Evolutionary conservation across 2,113 vertebrate genomes (phyloP).

Genomic region (Hemibates koningsi): DNA sequence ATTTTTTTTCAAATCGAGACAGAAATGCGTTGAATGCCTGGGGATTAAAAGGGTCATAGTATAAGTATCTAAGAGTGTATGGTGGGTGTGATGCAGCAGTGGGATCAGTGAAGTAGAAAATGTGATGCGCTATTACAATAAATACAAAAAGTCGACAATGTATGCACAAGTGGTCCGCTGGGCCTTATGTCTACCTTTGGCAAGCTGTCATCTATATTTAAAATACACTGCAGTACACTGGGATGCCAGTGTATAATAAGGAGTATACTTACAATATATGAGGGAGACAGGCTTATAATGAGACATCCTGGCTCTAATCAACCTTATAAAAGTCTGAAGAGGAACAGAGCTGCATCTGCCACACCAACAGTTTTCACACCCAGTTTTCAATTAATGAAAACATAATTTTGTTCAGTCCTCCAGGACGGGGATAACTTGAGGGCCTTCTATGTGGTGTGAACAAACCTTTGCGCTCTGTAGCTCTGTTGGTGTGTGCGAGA

Average conservation of each 20-base stretch:
- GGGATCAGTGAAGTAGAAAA: constrained; percentile 36
- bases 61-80: constrained; percentile 28
- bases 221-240: not conserved
- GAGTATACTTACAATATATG: constrained; percentile 22
- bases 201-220: not conserved
- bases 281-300: constrained; percentile 45
- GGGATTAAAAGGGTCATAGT: constrained; percentile 45
- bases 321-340: constrained; percentile 75
- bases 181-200: constrained; percentile 15
- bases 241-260: constrained; percentile 34
- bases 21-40: constrained; percentile 39
- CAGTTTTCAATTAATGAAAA: constrained; percentile 98
- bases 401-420: constrained; percentile 85
- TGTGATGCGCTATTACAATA: constrained; percentile 20
- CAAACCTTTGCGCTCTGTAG: constrained; percentile 21
- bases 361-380: constrained; percentile 72
- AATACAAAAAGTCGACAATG: constrained; percentile 28
- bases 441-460: constrained; percentile 77
- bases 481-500: not conserved
- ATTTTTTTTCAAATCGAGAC: constrained; percentile 36
- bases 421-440: constrained; percentile 84
- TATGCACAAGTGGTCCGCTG: constrained; percentile 10
- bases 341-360: constrained; percentile 82
- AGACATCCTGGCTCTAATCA: constrained; percentile 70
- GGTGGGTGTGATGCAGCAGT: not conserved